A percentile compares a stretch with the other conserved stretches of the same genome.
Evolutionary conservation across 2,797 vertebrate genomes (phyloP).

Genomic region (Vultur gryphus): DNA sequence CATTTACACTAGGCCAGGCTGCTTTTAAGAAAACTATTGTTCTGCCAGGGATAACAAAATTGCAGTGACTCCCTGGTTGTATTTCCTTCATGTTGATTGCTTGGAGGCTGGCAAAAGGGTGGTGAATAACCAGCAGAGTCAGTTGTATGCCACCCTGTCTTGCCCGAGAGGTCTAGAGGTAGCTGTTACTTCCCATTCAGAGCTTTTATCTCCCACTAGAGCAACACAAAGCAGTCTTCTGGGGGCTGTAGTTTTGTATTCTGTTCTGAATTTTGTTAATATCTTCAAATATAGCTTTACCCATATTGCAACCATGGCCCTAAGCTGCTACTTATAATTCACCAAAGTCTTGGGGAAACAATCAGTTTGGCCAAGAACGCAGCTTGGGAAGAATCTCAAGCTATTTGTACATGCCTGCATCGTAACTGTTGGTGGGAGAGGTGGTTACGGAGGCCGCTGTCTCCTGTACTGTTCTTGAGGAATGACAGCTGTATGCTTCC

Average conservation of each 20-base stretch:
- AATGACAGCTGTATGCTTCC: conserved; percentile 27
- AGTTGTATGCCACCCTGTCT: neutral
- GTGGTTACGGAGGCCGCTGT: neutral
- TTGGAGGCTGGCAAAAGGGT: neutral
- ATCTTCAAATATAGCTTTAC: neutral
- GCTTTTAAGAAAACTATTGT: neutral
- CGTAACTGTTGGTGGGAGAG: neutral
- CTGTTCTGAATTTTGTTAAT: neutral
- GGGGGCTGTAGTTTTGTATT: neutral
- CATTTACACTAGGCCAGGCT: neutral
- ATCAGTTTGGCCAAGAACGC: neutral
- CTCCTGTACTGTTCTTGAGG: neutral
- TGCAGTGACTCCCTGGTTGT: neutral
- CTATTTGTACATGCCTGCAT: neutral
- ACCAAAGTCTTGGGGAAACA: neutral
- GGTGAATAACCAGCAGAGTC: neutral
- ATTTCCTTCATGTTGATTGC: neutral
- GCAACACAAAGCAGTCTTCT: neutral
- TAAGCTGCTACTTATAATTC: neutral
- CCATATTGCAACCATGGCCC: neutral
- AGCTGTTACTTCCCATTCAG: neutral
- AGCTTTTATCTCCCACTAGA: neutral
- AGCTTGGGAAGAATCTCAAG: neutral
- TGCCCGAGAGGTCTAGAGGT: neutral
- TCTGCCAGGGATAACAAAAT: neutral